These are phyloP conservation scores for Megaustenia siamemsis DNA, from an alignment of 2,888 invertebrate species.

Conservation along the genomic window DNA sequence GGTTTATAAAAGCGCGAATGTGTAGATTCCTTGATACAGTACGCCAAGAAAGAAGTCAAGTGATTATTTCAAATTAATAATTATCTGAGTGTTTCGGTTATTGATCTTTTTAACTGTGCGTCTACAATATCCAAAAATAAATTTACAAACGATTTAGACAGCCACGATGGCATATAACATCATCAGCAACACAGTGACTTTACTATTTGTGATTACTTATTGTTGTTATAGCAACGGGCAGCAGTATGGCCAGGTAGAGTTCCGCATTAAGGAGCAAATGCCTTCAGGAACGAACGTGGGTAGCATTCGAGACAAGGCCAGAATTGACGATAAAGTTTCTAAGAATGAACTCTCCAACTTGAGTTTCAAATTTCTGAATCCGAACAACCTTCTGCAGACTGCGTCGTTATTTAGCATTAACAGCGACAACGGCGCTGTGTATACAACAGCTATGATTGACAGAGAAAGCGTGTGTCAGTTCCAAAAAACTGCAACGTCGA, in stretches of 20 bases:
- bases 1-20: no score
- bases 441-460: slow-evolving; percentile 64
- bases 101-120: background rate
- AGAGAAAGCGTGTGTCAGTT: slow-evolving; percentile 65
- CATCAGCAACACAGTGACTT: background rate
- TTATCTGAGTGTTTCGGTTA: no score
- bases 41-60: no score
- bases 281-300: slow-evolving; percentile 63
- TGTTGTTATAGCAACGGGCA: slow-evolving; percentile 15
- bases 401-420: slow-evolving; percentile 64
- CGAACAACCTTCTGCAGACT: slow-evolving; percentile 53
- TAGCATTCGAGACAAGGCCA: slow-evolving; percentile 59
- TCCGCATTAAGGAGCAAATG: slow-evolving; percentile 63
- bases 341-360: slow-evolving; percentile 48
- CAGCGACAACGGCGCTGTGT: slow-evolving; percentile 63
- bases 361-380: slow-evolving; percentile 58
- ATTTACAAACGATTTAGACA: background rate
- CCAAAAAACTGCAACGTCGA: slow-evolving; percentile 60
- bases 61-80: no score
- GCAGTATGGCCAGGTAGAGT: slow-evolving; percentile 55
- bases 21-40: background rate
- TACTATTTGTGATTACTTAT: background rate
- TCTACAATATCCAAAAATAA: background rate
- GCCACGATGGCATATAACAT: background rate
- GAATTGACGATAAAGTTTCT: slow-evolving; percentile 54